Conservation (phyloP, 2,797 vertebrate genomes). For the Anableps anableps region DNA sequence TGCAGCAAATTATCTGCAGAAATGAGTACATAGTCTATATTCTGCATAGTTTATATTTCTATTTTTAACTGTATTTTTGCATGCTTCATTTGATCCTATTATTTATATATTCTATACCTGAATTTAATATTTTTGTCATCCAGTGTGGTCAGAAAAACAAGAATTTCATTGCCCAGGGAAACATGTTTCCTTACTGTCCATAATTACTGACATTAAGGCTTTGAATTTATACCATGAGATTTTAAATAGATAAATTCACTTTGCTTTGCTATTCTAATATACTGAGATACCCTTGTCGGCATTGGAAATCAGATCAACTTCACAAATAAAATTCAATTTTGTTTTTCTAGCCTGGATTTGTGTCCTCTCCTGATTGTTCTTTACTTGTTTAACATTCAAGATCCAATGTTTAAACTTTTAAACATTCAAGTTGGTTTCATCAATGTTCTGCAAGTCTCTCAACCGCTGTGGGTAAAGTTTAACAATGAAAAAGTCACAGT, state of each 20-base stretch:
- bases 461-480: conserved; percentile 48
- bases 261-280: background rate
- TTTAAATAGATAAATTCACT: background rate
- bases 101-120: background rate
- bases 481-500: conserved; percentile 18
- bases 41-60: background rate
- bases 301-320: background rate
- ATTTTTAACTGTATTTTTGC: background rate
- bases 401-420: conserved; percentile 62
- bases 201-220: background rate
- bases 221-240: background rate
- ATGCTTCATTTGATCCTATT: background rate
- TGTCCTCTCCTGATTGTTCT: background rate
- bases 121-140: background rate
- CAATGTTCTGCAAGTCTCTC: conserved; percentile 45
- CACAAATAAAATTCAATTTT: background rate
- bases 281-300: background rate
- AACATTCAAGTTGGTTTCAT: conserved; percentile 27
- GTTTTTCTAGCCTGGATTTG: background rate
- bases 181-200: background rate
- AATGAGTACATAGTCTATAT: background rate
- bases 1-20: background rate
- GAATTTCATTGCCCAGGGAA: background rate
- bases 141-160: background rate
- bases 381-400: conserved; percentile 33